These are phyloP conservation scores for Halictus quadricinctus DNA, from an alignment of 2,888 invertebrate genomes.

Conservation along the genomic window DNA sequence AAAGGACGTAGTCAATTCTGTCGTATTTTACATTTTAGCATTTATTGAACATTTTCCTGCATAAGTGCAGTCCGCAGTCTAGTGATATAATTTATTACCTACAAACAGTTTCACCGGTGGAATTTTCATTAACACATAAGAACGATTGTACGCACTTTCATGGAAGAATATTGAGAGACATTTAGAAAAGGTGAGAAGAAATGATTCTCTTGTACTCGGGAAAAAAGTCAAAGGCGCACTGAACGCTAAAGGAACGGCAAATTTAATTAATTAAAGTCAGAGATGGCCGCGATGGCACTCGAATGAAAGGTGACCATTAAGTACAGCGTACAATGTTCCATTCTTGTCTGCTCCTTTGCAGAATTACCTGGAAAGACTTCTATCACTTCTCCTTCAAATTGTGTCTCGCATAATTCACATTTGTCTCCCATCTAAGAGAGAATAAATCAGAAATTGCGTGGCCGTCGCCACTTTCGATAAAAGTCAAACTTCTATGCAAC, in stretches of 20 bases:
- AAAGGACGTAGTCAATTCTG: too few species aligned
- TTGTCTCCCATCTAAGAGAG: too few species aligned
- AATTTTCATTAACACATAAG: background rate
- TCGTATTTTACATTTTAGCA: too few species aligned
- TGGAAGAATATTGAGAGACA: background rate
- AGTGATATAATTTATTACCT: background rate
- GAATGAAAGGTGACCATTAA: background rate
- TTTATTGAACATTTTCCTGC: too few species aligned
- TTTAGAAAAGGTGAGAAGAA: background rate
- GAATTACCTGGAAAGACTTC: background rate
- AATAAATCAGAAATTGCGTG: background rate
- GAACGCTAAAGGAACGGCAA: background rate
- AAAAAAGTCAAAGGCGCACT: background rate
- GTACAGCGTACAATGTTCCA: background rate
- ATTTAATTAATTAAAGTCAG: slow-evolving; percentile 6
- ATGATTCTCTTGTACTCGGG: background rate
- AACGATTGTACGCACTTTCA: background rate
- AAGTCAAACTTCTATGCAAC: background rate
- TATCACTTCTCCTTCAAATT: background rate
- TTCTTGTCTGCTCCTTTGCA: background rate
- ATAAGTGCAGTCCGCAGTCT: too few species aligned
- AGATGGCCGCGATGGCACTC: background rate
- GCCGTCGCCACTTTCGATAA: background rate
- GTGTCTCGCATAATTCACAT: background rate
- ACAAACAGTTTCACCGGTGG: background rate